Base-by-base conservation (phyloP, 1,140 invertebrate genomes). In the Rhyzopertha dominica region DNA sequence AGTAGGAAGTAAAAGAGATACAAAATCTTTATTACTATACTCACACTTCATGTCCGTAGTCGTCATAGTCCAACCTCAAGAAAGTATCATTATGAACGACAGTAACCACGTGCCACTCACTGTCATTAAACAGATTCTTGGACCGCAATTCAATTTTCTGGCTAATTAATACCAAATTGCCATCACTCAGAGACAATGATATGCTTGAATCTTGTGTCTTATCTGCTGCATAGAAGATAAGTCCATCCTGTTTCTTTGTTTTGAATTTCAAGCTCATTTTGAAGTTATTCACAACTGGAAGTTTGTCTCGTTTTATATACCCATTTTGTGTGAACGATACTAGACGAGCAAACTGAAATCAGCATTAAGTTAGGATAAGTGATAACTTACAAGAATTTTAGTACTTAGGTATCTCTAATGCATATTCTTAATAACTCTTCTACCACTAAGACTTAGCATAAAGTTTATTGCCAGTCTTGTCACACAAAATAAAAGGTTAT, bases 71-170 rank as follows among this genome's bases (percentile, higher is more conserved):
- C 1, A 97, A 73, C 12, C 80, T 63, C 30, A 90, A 67, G 37
- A 73, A 66, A 14, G 66, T 69, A 31, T 69, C 59, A 65, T 77
- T 77, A 54, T 87, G 85, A 1, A 80, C 85, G 1, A 91, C 83
- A 0, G 87, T 90, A 0, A 97, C 81, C 4, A 91, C 90, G 67
- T 98, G 95, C 90, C 94, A 96, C 43, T 86, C 77, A 22, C 83
- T 85, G 67, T 98, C 93, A 61, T 91, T 87, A 65, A 88, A 92
- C 1, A 71, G 78, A 1, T 77, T 67, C 5, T 74, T 73, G 1
- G 78, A 77, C 0, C 71, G 70, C 13, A 85, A 61, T 46, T 75
- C 72, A 52, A 76, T 75, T 7, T 76, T 75, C 45, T 83, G 79
- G 60, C 81, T 85, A 47, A 80, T 78, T 9, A 93, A 73, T 0